Percentiles rank a stretch among this genome's conserved stretches.
These are phyloP conservation scores for Synergus japonicus DNA, from an alignment of 2,888 invertebrate genomes.

Conservation along the genomic window DNA sequence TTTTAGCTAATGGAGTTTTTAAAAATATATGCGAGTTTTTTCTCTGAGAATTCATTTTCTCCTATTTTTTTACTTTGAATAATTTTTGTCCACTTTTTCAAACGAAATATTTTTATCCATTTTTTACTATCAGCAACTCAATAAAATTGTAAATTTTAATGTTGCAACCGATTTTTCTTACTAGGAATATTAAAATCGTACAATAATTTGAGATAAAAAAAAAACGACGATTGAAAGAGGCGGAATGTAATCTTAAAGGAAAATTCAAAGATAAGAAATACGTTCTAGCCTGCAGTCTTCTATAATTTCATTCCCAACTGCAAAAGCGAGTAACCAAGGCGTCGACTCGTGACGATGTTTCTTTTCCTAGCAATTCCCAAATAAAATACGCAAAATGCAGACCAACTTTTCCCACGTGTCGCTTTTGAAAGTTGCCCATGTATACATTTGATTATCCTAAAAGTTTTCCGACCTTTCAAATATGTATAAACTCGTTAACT, in stretches of 20 bases:
- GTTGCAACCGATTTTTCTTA: neutral
- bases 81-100: too few relatives aligned
- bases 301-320: constrained; percentile 51
- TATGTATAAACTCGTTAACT: neutral
- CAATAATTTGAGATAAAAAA: constrained; percentile 3
- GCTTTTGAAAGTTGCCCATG: constrained; percentile 21
- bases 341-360: constrained; percentile 43
- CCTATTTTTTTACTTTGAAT: too few relatives aligned
- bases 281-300: constrained; percentile 42
- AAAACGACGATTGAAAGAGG: constrained; percentile 31
- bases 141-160: neutral
- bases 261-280: constrained; percentile 41
- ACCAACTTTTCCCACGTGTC: constrained; percentile 35
- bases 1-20: too few relatives aligned
- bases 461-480: constrained; percentile 5
- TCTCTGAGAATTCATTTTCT: too few relatives aligned
- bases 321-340: constrained; percentile 52
- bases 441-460: constrained; percentile 23
- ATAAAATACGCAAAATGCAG: constrained; percentile 31
- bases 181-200: constrained; percentile 27
- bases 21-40: too few relatives aligned
- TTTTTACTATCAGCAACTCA: too few relatives aligned
- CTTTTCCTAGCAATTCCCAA: constrained; percentile 33
- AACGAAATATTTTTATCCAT: too few relatives aligned
- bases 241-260: constrained; percentile 36